Conservation (phyloP, 2,113 vertebrate genomes). For the Podiceps cristatus region DNA sequence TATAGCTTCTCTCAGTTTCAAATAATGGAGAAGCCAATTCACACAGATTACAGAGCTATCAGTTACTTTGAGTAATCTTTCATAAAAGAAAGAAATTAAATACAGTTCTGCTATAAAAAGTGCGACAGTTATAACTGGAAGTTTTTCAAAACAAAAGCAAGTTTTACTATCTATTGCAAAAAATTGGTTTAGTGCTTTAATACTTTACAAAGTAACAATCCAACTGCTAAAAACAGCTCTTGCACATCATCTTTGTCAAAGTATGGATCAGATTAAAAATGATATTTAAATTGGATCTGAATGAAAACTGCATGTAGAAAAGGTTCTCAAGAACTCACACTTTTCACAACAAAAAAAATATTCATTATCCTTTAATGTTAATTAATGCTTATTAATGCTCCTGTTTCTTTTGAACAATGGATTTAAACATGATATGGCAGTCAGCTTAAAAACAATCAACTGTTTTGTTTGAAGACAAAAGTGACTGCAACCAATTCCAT, state of each 20-base stretch:
- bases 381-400: constrained; percentile 24
- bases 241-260: constrained; percentile 64
- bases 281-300: constrained; percentile 25
- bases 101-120: constrained; percentile 80
- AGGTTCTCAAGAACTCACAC: constrained; percentile 34
- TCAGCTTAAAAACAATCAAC: background rate
- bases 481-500: background rate
- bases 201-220: constrained; percentile 76
- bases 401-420: background rate
- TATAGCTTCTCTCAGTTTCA: constrained; percentile 74
- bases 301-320: constrained; percentile 61
- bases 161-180: constrained; percentile 80
- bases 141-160: constrained; percentile 79
- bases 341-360: constrained; percentile 32
- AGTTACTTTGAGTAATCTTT: constrained; percentile 79
- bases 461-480: background rate
- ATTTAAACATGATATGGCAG: background rate
- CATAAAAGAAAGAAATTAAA: constrained; percentile 83
- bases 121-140: constrained; percentile 76
- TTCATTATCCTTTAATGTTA: background rate
- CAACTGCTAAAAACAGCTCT: constrained; percentile 73
- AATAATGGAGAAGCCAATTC: constrained; percentile 74
- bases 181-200: constrained; percentile 77
- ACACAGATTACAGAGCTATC: constrained; percentile 78
- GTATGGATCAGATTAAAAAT: constrained; percentile 66